Conservation (phyloP, 1,140 invertebrate species). For the Caenorhabditis remanei region DNA sequence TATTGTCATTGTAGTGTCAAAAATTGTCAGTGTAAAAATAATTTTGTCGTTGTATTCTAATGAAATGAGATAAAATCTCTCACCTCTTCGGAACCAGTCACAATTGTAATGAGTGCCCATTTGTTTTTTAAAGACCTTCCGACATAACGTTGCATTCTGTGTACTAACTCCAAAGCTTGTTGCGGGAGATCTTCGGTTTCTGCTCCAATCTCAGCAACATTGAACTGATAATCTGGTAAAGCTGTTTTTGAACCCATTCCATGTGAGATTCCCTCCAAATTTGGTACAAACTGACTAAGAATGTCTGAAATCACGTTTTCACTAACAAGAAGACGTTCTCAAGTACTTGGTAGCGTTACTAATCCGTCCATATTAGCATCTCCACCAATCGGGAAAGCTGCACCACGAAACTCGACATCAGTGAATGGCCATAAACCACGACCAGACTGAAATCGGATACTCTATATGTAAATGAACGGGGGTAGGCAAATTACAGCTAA, state of each 20-base stretch:
- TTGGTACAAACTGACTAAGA: slow-evolving; percentile 64
- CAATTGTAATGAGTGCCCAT: slow-evolving; percentile 72
- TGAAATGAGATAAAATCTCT: not conserved
- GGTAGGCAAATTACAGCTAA: slow-evolving; percentile 62
- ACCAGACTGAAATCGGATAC: slow-evolving; percentile 59
- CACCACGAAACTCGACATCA: slow-evolving; percentile 71
- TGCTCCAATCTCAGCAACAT: slow-evolving; percentile 69
- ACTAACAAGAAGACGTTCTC: not conserved
- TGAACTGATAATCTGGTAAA: slow-evolving; percentile 70
- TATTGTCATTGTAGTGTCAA: no score
- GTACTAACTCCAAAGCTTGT: slow-evolving; percentile 69
- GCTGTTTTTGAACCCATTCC: slow-evolving; percentile 69
- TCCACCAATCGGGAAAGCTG: slow-evolving; percentile 72
- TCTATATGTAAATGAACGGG: not conserved
- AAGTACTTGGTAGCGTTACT: slow-evolving; percentile 66
- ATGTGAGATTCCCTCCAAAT: slow-evolving; percentile 70
- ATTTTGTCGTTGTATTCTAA: no score
- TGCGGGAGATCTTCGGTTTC: slow-evolving; percentile 66
- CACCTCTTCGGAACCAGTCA: slow-evolving; percentile 73
- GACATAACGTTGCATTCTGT: slow-evolving; percentile 65
- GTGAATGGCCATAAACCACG: slow-evolving; percentile 69
- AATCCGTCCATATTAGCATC: slow-evolving; percentile 73
- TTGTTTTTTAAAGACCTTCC: slow-evolving; percentile 63
- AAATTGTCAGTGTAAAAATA: no score
- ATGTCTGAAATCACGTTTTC: slow-evolving; percentile 66